These are phyloP conservation scores for Dexiosoma caninum DNA, from an alignment of 2,888 invertebrate species.

Conservation along the genomic window DNA sequence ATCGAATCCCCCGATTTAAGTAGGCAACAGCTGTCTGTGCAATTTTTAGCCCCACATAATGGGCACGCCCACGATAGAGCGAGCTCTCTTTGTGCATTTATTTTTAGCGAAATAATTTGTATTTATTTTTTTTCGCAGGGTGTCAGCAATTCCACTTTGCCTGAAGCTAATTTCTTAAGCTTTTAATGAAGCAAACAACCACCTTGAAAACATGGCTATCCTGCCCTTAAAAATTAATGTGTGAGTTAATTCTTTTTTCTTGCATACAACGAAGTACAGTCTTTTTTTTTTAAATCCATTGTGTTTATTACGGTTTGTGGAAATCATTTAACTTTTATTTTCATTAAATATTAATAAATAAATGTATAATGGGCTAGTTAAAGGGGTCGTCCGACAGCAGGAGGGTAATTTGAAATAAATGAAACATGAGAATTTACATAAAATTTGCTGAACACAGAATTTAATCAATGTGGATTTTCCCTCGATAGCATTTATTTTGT, in stretches of 20 bases:
- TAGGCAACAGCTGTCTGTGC: too few relatives aligned
- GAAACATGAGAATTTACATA: background rate
- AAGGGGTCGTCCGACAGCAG: conserved; percentile 24
- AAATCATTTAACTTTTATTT: conserved; percentile 61
- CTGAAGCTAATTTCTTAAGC: background rate
- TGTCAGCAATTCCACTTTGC: background rate
- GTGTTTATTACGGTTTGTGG: conserved; percentile 18
- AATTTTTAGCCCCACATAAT: too few relatives aligned
- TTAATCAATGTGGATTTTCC: too few relatives aligned
- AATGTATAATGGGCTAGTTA: conserved; percentile 49
- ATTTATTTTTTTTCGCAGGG: background rate
- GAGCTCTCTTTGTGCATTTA: too few relatives aligned
- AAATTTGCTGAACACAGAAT: too few relatives aligned
- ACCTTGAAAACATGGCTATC: conserved; percentile 42
- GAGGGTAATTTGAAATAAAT: background rate
- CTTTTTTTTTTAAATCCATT: conserved; percentile 1
- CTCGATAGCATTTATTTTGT: too few relatives aligned
- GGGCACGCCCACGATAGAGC: too few relatives aligned
- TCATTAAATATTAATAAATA: conserved; percentile 59
- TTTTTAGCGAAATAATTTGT: too few relatives aligned
- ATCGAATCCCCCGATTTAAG: too few relatives aligned
- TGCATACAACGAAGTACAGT: conserved; percentile 54
- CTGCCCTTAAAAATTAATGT: background rate
- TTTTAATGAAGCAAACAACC: conserved; percentile 52
- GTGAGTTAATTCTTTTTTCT: conserved; percentile 17